These are phyloP conservation scores for Anas platyrhynchos DNA, from an alignment of 2,113 vertebrate genomes.

Conservation along the genomic window DNA sequence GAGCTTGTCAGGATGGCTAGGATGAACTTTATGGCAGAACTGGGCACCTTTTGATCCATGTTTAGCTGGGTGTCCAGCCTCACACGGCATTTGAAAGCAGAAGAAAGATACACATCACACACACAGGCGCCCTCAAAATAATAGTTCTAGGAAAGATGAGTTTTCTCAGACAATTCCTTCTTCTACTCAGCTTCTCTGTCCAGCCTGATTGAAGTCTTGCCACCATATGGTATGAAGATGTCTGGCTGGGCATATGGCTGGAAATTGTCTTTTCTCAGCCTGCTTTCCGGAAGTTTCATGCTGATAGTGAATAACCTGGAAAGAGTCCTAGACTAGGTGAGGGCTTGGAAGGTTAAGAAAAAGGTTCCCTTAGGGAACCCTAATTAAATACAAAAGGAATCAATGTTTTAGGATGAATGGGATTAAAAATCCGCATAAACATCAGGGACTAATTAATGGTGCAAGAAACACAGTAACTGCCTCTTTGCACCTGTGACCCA, in stretches of 20 bases:
- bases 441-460: conserved; percentile 3
- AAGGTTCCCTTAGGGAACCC: background rate
- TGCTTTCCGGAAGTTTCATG: conserved; percentile 6
- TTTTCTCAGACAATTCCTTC: conserved; percentile 9
- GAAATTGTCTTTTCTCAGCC: conserved; percentile 17
- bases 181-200: background rate
- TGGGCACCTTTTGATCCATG: background rate
- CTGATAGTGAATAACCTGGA: conserved; percentile 1
- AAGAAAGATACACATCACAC: background rate
- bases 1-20: background rate
- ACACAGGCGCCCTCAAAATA: background rate
- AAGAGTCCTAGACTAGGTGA: background rate
- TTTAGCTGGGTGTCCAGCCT: background rate
- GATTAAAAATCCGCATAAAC: background rate
- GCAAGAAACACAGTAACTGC: background rate
- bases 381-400: background rate
- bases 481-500: background rate
- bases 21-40: background rate
- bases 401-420: background rate
- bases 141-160: background rate
- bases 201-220: background rate
- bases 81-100: background rate
- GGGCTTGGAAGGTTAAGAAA: conserved; percentile 5
- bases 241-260: conserved; percentile 15
- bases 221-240: conserved; percentile 15